These are phyloP conservation scores for Oncorhynchus tshawytscha DNA, from an alignment of 2,113 vertebrate genomes.

Conservation along the genomic window DNA sequence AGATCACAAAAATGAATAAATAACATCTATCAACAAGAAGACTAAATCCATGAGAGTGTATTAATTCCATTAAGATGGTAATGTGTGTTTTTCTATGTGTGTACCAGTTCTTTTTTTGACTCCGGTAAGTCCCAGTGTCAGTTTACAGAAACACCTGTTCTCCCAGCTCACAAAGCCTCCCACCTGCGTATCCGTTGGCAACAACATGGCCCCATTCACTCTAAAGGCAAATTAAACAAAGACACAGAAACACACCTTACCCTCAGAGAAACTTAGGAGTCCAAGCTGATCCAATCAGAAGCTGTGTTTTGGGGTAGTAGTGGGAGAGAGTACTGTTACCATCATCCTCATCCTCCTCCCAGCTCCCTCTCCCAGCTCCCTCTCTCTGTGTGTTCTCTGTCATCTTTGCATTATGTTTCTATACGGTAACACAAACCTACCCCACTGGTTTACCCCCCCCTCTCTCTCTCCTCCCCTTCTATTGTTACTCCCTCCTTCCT, in stretches of 20 bases:
- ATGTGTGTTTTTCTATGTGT: not conserved
- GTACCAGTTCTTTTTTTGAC: slow-evolving; percentile 7
- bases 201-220: slow-evolving; percentile 16
- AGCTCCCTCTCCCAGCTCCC: slow-evolving; percentile 21
- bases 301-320: slow-evolving; percentile 14
- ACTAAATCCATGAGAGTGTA: not conserved
- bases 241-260: slow-evolving; percentile 40
- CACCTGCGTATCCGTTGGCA: slow-evolving; percentile 53
- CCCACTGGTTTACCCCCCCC: slow-evolving; percentile 69
- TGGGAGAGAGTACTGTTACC: slow-evolving; percentile 1
- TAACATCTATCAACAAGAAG: not conserved
- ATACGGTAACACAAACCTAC: slow-evolving; percentile 66
- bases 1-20: not conserved
- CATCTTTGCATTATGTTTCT: slow-evolving; percentile 66
- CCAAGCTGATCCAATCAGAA: slow-evolving; percentile 1
- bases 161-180: slow-evolving; percentile 36
- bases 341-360: slow-evolving; percentile 36
- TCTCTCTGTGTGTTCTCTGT: slow-evolving; percentile 39
- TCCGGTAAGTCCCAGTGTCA: slow-evolving; percentile 54
- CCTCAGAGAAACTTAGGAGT: slow-evolving; percentile 17
- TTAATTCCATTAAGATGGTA: not conserved
- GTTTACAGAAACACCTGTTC: slow-evolving; percentile 73
- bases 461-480: slow-evolving; percentile 12
- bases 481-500: slow-evolving; percentile 45
- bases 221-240: slow-evolving; percentile 9